Conservation (phyloP, 2,888 invertebrate genomes). For the Tetheella fluctuosa region DNA sequence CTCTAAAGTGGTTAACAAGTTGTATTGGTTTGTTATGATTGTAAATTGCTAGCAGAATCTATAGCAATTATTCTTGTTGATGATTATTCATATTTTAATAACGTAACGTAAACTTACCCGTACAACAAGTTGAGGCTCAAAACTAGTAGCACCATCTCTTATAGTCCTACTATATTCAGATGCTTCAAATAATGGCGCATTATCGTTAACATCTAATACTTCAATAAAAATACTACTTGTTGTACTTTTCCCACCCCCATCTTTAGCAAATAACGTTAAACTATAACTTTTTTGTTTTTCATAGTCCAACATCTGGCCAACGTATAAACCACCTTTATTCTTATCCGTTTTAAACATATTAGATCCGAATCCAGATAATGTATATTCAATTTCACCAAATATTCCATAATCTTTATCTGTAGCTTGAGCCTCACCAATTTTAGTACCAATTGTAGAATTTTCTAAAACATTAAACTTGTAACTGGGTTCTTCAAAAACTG, state of each 20-base stretch:
- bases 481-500: slow-evolving; percentile 85
- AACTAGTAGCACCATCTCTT: slow-evolving; percentile 89
- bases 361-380: slow-evolving; percentile 90
- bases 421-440: slow-evolving; percentile 87
- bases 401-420: slow-evolving; percentile 89
- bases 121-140: slow-evolving; percentile 91
- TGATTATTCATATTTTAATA: no score
- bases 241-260: slow-evolving; percentile 90
- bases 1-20: no score
- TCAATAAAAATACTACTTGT: slow-evolving; percentile 89
- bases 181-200: slow-evolving; percentile 88
- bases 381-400: slow-evolving; percentile 89
- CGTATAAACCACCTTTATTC: slow-evolving; percentile 86
- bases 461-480: slow-evolving; percentile 88
- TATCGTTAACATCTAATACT: slow-evolving; percentile 90
- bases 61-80: no score
- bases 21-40: no score
- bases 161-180: slow-evolving; percentile 89
- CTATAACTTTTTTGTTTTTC: slow-evolving; percentile 92
- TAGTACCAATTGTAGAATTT: slow-evolving; percentile 84
- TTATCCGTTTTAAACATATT: slow-evolving; percentile 89
- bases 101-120: slow-evolving; percentile 69
- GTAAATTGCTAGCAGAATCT: no score
- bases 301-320: slow-evolving; percentile 88
- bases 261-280: slow-evolving; percentile 90